Evolutionary conservation across 1,140 invertebrate species (phyloP), one percentile per base, ranked within the genome.

Genomic region (Drosophila tropicalis): DNA sequence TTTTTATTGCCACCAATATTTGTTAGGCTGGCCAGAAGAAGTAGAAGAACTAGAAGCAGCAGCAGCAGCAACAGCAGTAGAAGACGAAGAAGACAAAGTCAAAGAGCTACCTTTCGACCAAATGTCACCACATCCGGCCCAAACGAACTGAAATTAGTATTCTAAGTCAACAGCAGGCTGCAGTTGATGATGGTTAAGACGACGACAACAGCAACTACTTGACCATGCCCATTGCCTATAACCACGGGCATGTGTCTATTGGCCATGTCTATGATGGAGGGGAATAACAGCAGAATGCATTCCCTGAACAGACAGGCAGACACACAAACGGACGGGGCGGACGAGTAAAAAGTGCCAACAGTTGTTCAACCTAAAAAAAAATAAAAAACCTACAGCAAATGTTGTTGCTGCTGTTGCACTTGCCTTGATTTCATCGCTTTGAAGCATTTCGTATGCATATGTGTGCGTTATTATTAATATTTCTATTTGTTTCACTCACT

Each of bases 1-100:
- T 89, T 89, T 89, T 89, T 89, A 89, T 84, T 89, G 85, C 85
- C 62, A 81, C 69, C 85, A 84, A 89, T 81, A 89, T 78, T 81
- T 79, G 81, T 81, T 84, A 77, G 85, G 80, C 29, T 55, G n/a
- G 74, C 69, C 22, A 7, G 57, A 62, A 63, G 65, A 57, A 57
- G 56, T 39, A 58, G 58, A 51, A 65, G 40, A 62, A 41, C 36
- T 36, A 55, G 64, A 55, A 51, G 1, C 3, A 39, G 25, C 25
- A 29, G 5, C 25, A 29, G 25, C 25, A 56, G 19, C 15, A 32
- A 10, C 25, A 44, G 47, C 32, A 65, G 55, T 25, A 36, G 34
- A 17, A 34, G 15, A 17, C 39, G 54, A 39, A 67, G 54, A 39
- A 62, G 57, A 22, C 17, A 47, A 75, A 32, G 65, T 73, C 47